Conservation (phyloP, 1,140 invertebrate genomes). For the Drosophila lacteicornis region DNA sequence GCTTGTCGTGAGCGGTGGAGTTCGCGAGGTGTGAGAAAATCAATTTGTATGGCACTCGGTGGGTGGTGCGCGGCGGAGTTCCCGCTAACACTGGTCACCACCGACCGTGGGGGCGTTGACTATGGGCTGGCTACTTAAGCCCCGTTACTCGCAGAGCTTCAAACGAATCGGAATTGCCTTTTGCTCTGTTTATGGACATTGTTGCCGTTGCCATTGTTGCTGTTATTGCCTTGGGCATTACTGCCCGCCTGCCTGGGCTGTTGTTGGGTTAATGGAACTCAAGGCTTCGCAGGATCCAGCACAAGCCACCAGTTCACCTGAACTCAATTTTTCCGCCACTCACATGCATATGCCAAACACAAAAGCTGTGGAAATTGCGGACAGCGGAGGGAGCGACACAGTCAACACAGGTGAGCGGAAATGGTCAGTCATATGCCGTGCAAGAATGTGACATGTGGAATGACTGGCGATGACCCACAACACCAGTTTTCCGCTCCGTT, state of each 20-base stretch:
- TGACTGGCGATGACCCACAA: conserved; percentile 50
- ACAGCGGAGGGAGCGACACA: background rate
- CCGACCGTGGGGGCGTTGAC: conserved; percentile 16
- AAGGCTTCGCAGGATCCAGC: conserved; percentile 19
- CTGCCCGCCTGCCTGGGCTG: conserved; percentile 7
- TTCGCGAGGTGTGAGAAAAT: conserved; percentile 64
- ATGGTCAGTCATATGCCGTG: conserved; percentile 61
- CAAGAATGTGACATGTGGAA: conserved; percentile 60
- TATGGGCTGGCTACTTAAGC: conserved; percentile 50
- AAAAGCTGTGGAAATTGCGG: conserved; percentile 3
- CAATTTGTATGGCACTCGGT: conserved; percentile 62
- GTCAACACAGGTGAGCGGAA: conserved; percentile 31
- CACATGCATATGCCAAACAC: conserved; percentile 23
- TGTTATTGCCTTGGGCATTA: conserved; percentile 4
- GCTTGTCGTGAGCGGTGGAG: background rate
- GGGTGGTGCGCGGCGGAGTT: conserved; percentile 28
- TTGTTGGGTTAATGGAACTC: conserved; percentile 56
- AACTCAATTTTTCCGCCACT: conserved; percentile 43
- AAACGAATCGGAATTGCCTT: conserved; percentile 62
- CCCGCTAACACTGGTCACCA: conserved; percentile 31
- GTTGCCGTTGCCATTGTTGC: conserved; percentile 38
- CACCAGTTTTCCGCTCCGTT: conserved; percentile 4
- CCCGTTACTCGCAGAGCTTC: conserved; percentile 42
- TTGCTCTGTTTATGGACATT: conserved; percentile 58
- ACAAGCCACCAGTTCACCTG: conserved; percentile 21